Evolutionary conservation across 2,888 invertebrate species (phyloP).

Genomic region (Silvanus unidentatus): DNA sequence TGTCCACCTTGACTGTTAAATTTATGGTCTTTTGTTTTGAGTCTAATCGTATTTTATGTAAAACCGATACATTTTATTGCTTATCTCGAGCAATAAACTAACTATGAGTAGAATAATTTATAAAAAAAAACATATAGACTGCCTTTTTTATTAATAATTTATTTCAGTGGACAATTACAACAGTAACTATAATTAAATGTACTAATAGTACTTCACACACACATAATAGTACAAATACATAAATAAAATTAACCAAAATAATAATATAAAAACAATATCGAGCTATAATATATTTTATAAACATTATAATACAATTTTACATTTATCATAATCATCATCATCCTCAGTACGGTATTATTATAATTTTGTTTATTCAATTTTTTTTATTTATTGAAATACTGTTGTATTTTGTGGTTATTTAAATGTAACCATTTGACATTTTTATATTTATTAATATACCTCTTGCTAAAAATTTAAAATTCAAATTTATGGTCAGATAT

Average conservation of each 20-base stretch:
- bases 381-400: constrained; percentile 17
- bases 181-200: constrained; percentile 47
- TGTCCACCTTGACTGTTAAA: constrained; percentile 14
- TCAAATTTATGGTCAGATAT: constrained; percentile 13
- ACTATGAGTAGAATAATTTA: too few relatives aligned
- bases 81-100: too few relatives aligned
- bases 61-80: too few relatives aligned
- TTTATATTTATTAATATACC: not conserved
- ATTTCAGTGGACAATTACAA: constrained; percentile 49
- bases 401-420: constrained; percentile 8
- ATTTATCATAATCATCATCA: constrained; percentile 14
- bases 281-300: constrained; percentile 40
- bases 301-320: constrained; percentile 46
- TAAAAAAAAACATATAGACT: too few relatives aligned
- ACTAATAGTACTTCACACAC: constrained; percentile 43
- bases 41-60: not conserved
- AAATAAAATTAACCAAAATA: constrained; percentile 43
- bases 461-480: not conserved
- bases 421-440: constrained; percentile 1
- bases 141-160: constrained; percentile 33
- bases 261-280: constrained; percentile 41
- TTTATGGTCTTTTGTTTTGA: constrained; percentile 19
- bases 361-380: constrained; percentile 11
- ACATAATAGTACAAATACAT: constrained; percentile 43
- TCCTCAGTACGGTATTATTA: constrained; percentile 31